Conservation (phyloP, 2,888 invertebrate genomes). For the Drosophila melanosoma region DNA sequence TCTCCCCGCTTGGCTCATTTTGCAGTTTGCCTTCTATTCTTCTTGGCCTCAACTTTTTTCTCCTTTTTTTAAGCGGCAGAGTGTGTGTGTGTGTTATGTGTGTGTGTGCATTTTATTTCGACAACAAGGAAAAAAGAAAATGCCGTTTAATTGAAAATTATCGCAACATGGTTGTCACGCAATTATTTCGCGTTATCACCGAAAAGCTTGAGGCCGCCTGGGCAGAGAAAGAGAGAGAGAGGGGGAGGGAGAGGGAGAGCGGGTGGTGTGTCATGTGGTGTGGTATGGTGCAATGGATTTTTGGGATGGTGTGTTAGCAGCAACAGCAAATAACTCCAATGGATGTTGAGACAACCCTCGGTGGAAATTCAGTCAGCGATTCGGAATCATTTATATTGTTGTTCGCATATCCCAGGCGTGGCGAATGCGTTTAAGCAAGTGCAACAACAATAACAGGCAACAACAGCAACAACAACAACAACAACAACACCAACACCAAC, state of each 20-base stretch:
- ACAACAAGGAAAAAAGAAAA: slow-evolving; percentile 51
- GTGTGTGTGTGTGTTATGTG: slow-evolving; percentile 18
- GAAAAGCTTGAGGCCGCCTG: slow-evolving; percentile 29
- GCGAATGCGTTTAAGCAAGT: slow-evolving; percentile 73
- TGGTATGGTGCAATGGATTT: not conserved
- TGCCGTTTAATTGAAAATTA: slow-evolving; percentile 84
- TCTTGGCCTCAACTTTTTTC: slow-evolving; percentile 26
- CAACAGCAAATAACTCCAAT: slow-evolving; percentile 12
- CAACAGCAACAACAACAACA: slow-evolving; percentile 3
- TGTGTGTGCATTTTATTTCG: slow-evolving; percentile 44
- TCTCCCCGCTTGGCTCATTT: slow-evolving; percentile 27
- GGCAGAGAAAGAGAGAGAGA: not conserved
- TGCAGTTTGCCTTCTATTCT: slow-evolving; percentile 35
- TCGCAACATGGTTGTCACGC: slow-evolving; percentile 85
- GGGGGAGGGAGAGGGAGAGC: not conserved
- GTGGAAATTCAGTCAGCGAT: slow-evolving; percentile 33
- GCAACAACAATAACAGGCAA: slow-evolving; percentile 36
- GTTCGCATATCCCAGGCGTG: slow-evolving; percentile 63
- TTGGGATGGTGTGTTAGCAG: not conserved
- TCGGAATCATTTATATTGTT: slow-evolving; percentile 67
- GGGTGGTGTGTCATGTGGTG: slow-evolving; percentile 6
- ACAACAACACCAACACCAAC: not conserved
- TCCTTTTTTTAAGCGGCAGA: slow-evolving; percentile 4
- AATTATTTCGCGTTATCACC: slow-evolving; percentile 83
- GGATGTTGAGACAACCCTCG: slow-evolving; percentile 54